Base-by-base conservation (phyloP, 2,113 vertebrate species). In the Clarias magur region DNA sequence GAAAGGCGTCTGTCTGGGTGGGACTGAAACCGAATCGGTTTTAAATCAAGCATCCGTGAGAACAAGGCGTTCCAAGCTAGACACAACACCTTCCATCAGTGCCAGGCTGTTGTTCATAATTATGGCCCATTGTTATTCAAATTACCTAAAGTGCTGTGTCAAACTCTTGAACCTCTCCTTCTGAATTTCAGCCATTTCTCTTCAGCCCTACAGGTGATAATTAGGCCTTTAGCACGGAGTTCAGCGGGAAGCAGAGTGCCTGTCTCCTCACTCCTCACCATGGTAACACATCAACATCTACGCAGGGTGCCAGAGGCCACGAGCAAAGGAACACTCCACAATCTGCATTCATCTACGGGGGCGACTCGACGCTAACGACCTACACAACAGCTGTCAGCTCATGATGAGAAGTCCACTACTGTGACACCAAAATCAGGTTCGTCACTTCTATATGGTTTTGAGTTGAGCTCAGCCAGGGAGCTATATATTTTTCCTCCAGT, bases 51-150 rank as follows among this genome's bases (percentile, higher is more conserved):
- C 70, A 87, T 80, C 72, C 63, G 63, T 73, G 81, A 90, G 85
- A 85, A 87, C 10, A n/a, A 63, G 65, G 48, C 85, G 76, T 85
- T 87, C 89, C 60, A 85, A 82, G 68, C 89, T 63, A 78, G 76
- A 86, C 63, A 88, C 85, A 89, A 91, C 87, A 89, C 90, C 87
- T 85, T 88, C 86, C 86, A 88, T 90, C 86, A 88, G 79, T 81
- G 86, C 79, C 72, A 90, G 38, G 85, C 79, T 90, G 91, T 91
- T 93, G 93, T 89, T 91, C 92, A 91, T 93, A 94, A 94, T 94
- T 91, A 94, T 90, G 91, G 92, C 78, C 92, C 88, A 92, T 95
- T 95, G 94, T 94, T 94, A 91, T 94, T 93, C 91, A 91, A 90
- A 92, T 93, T 93, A 92, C 91, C 92, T 90, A 92, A 92, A 93